These are phyloP conservation scores for Orthosia gracilis DNA, from an alignment of 2,888 invertebrate genomes.

Conservation along the genomic window DNA sequence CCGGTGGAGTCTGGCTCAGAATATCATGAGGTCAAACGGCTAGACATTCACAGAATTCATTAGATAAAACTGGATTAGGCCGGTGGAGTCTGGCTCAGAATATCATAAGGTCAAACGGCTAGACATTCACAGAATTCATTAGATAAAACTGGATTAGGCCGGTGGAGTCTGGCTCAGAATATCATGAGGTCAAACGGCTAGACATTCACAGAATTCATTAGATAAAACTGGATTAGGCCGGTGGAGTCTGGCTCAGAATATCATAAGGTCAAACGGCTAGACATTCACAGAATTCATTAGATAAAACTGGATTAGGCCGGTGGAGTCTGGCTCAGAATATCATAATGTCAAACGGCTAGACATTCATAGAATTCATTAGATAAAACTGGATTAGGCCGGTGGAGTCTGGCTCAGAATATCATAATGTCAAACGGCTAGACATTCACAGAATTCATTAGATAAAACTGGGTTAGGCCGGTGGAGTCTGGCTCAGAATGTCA, in stretches of 20 bases:
- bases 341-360: conserved; percentile 19
- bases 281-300: conserved; percentile 1
- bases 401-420: background rate
- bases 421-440: conserved; percentile 20
- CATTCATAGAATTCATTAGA: conserved; percentile 5
- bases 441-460: conserved; percentile 10
- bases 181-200: conserved; percentile 13
- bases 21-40: background rate
- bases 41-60: conserved; percentile 7
- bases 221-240: conserved; percentile 16
- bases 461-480: background rate
- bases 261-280: conserved; percentile 14
- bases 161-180: background rate
- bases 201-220: conserved; percentile 1
- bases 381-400: conserved; percentile 9
- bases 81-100: background rate
- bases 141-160: conserved; percentile 16
- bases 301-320: conserved; percentile 17
- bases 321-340: background rate
- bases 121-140: conserved; percentile 3
- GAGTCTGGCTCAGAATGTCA: background rate
- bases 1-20: background rate
- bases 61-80: conserved; percentile 16
- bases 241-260: background rate
- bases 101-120: conserved; percentile 13